Evolutionary conservation across 2,888 invertebrate species (phyloP), one percentile per base, ranked within the genome.

Genomic region (Phortica okadai): DNA sequence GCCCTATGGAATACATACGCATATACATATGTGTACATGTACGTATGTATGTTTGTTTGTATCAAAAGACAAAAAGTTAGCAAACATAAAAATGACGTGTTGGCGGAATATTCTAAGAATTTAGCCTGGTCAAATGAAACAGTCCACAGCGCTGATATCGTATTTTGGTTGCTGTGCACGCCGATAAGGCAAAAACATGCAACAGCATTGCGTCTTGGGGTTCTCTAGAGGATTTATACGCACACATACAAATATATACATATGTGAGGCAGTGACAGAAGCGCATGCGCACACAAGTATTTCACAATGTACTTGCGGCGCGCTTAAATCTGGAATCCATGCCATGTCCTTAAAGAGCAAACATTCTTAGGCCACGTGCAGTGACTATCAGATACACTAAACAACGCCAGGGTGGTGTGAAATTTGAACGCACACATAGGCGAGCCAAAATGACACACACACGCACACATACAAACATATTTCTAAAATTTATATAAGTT

Each of bases 341-440:
- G 82, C 87, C 82, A 83, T 86, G 87, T 88, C 87, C 87, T 88
- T 87, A 87, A 87, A 88, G 85, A 86, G 87, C 80, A 87, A 87
- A 89, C 86, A 80, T 80, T 78, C 80, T 80, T 79, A 80, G 81
- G 82, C 87, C 89, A 88, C 88, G 88, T 88, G 89, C 88, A 88
- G 81, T 82, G 89, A 89, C 89, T 89, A 88, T 83, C 85, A 88
- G 88, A 87, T 86, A 85, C 83, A 79, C 62, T 77, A 75, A 73
- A 73, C 74, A 69, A 69, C 64, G n/a, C 14, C 25, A 25, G 25
- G 25, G 62, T 62, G 62, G 25, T 62, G 16, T 25, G 62, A 25
- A 62, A 62, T 25, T 11, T 62, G 10, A 62, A 11, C n/a, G 10
- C 25, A 21, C 16, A 21, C 25, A 59, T 59, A 59, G 25, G 21